These are phyloP conservation scores for Meloidogyne hapla DNA, from an alignment of 1,140 invertebrate genomes.

Conservation along the genomic window DNA sequence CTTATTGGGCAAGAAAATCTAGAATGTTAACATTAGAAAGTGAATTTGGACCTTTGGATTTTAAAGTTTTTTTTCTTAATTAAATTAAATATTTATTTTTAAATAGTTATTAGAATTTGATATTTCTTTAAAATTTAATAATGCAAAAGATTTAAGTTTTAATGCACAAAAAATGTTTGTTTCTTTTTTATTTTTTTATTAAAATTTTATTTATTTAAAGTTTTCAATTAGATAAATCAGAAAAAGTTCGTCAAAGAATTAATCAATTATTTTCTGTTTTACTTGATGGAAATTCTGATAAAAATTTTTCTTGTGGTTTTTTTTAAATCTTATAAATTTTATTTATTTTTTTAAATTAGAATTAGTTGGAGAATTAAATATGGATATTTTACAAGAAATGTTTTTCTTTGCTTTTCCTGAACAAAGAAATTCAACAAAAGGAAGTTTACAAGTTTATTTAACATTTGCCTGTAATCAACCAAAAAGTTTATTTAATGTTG, in stretches of 20 bases:
- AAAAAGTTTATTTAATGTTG: constrained; percentile 20
- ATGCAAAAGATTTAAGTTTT: constrained; percentile 21
- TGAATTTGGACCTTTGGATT: constrained; percentile 12
- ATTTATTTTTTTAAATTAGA: background rate
- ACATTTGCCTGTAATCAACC: constrained; percentile 27
- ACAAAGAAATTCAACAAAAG: constrained; percentile 19
- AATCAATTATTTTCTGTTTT: constrained; percentile 23
- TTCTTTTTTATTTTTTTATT: background rate
- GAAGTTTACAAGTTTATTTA: constrained; percentile 32
- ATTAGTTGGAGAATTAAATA: constrained; percentile 25
- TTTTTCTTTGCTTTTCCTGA: constrained; percentile 31
- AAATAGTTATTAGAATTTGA: constrained; percentile 32
- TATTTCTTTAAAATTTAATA: constrained; percentile 26
- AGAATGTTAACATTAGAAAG: constrained; percentile 24
- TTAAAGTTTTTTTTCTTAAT: background rate
- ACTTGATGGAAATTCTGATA: background rate
- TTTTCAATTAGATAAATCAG: constrained; percentile 20
- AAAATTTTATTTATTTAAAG: constrained; percentile 1
- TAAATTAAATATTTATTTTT: background rate
- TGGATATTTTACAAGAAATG: constrained; percentile 25
- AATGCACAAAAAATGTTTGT: constrained; percentile 25
- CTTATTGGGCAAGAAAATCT: constrained; percentile 31
- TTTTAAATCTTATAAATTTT: background rate
- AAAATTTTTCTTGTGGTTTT: constrained; percentile 3
- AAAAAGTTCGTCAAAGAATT: constrained; percentile 20